Evolutionary conservation across 2,888 invertebrate genomes (phyloP), one percentile per base, ranked within the genome.

Genomic region (Orthosia cruda): DNA sequence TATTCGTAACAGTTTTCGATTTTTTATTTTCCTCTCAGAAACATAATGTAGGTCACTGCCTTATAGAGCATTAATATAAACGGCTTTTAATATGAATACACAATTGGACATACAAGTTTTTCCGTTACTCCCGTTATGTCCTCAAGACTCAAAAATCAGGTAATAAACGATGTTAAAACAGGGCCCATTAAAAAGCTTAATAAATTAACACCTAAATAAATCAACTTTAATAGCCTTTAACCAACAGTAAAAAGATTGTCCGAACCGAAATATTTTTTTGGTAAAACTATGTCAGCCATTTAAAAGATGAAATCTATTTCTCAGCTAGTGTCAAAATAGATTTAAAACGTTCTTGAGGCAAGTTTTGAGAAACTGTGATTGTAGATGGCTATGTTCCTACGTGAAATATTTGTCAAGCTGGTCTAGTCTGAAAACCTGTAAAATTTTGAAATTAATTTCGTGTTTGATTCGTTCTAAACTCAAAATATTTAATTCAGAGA

Each of bases 181-280:
- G 23, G 40, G 20, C n/a, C 40, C 26, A 47, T 45, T 61, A 54
- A 75, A 61, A 26, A 57, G 49, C n/a, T 64, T 23, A n/a, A n/a
- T 52, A 64, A 66, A 75, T 61, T 55, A 52, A 20, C 20, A 32
- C 54, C n/a, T 75, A 55, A 74, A 76, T 75, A 67, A 74, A 76
- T 59, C 59, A 59, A 62, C 18, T 62, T 67, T 32, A 67, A 52
- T 57, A 16, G 55, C 20, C 0, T 50, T 16, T 12, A 23, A 68
- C 7, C 32, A 76, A 77, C 69, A 58, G 69, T 76, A 58, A 77
- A 68, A 40, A 18, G 11, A 55, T 11, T 5, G 59, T 1, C 59
- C 7, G 3, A 23, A 4, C 40, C 7, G 3, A 23, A 4, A 2
- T 40, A 23, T 47, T 40, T 32, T 45, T 59, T 23, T n/a, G 2